Evolutionary conservation across 2,888 invertebrate genomes (phyloP).

Genomic region (Tiphia femorata): DNA sequence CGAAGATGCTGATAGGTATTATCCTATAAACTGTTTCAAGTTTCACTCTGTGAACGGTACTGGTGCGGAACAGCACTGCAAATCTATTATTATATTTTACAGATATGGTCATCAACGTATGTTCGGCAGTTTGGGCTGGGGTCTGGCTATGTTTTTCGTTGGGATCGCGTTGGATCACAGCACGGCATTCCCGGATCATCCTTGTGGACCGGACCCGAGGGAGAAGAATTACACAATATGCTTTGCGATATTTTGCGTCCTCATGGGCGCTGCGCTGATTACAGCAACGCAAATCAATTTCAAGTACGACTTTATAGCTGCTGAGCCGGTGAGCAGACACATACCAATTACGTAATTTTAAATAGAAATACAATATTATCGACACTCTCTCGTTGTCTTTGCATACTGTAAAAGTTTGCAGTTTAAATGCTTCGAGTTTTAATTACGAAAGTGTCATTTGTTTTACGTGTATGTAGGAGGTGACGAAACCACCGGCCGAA

Average conservation of each 20-base stretch:
- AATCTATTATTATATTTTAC: slow-evolving; percentile 1
- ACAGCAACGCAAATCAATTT: slow-evolving; percentile 89
- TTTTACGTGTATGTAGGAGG: slow-evolving; percentile 48
- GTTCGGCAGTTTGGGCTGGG: slow-evolving; percentile 99
- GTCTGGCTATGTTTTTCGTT: slow-evolving; percentile 98
- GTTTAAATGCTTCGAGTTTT: neutral
- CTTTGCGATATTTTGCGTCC: slow-evolving; percentile 96
- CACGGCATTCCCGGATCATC: slow-evolving; percentile 93
- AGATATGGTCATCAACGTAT: slow-evolving; percentile 96
- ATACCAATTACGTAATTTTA: too few relatives aligned
- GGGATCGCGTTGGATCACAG: slow-evolving; percentile 97
- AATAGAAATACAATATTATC: too few relatives aligned
- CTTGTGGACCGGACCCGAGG: slow-evolving; percentile 88
- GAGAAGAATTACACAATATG: slow-evolving; percentile 99
- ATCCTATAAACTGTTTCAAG: neutral
- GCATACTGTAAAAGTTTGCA: too few relatives aligned
- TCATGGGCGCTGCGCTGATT: slow-evolving; percentile 95
- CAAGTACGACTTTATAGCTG: slow-evolving; percentile 67
- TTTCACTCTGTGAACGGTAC: too few relatives aligned
- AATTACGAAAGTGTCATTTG: too few relatives aligned
- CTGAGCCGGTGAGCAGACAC: slow-evolving; percentile 61
- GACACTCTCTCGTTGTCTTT: too few relatives aligned
- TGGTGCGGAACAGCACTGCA: too few relatives aligned
- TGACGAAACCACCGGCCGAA: slow-evolving; percentile 66
- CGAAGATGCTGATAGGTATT: slow-evolving; percentile 82